Base-by-base conservation (phyloP, 2,797 vertebrate species). In the Leptodactylus fallax region DNA sequence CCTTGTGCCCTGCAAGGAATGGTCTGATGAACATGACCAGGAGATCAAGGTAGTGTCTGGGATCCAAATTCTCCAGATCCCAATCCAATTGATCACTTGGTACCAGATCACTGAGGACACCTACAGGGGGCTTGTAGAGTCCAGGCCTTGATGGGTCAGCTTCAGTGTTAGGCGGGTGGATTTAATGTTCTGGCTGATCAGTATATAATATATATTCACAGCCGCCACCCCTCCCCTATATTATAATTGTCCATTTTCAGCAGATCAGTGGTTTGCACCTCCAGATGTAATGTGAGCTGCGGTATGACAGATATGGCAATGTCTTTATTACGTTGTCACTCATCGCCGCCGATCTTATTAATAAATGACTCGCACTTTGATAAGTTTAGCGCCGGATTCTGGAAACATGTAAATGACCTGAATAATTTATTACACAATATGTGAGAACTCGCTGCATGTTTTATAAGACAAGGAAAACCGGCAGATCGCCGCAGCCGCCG, bases 371-470 rank as follows among this genome's bases (percentile, higher is more conserved):
- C 79, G 19, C 80, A 36, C 74, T 79, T 89, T 92, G 90, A 55
- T 90, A 85, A 90, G 78, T 90, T 91, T 86, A 85, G 78, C 56
- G 69, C 87, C 79, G 45, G 83, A 90, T 91, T 90, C 89, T 56
- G 88, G 80, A 83, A 86, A 77, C 81, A 82, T 78, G 90, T 61
- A 87, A 86, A 90, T 58, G 76, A 23, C 56, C 27, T 88, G 71
- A 90, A 90, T 82, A 85, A 85, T 87, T 87, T 49, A 87, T 45
- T 76, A 51, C 56, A 47, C 79, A 89, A 85, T 89, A 89, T 81
- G 67, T 49, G 79, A 85, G 36, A 55, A 7, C n/a, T 53, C 61
- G 8, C 61, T 77, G 81, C 60, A 76, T 71, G 69, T 81, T 81
- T 85, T 17, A 67, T 77, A 65, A 86, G 60, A 81, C 51, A 78